A percentile compares a stretch with the other conserved stretches of the same genome.
These are phyloP conservation scores for Epirrhoe tristata DNA, from an alignment of 2,888 invertebrate genomes.

Conservation along the genomic window DNA sequence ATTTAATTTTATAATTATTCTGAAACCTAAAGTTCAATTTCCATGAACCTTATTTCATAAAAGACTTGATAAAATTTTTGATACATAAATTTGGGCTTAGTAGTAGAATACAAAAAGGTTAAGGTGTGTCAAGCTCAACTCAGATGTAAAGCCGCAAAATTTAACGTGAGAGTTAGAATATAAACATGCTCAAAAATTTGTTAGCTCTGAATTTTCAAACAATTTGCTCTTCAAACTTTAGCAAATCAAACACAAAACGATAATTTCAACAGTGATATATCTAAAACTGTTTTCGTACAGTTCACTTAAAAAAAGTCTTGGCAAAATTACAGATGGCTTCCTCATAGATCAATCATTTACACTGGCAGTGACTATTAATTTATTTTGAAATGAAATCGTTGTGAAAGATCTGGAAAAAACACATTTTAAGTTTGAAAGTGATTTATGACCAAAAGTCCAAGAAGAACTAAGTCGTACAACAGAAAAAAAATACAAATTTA, in stretches of 20 bases:
- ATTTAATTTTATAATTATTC: not conserved
- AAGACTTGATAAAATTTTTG: not conserved
- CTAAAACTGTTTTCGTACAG: conserved; percentile 8
- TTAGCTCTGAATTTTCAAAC: not conserved
- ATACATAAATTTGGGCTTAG: not conserved
- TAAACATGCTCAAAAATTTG: conserved; percentile 12
- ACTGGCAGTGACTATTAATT: conserved; percentile 29
- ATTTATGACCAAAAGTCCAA: conserved; percentile 10
- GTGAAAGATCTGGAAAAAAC: conserved; percentile 15
- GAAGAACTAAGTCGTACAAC: conserved; percentile 19
- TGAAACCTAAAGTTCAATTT: not conserved
- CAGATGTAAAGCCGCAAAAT: not conserved
- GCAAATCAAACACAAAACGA: conserved; percentile 10
- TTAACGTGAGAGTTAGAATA: not conserved
- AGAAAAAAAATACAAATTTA: conserved; percentile 17
- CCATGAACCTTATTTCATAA: no score
- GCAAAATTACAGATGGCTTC: conserved; percentile 33
- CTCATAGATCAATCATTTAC: conserved; percentile 37
- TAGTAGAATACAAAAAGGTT: not conserved
- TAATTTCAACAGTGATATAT: conserved; percentile 12
- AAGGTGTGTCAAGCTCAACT: not conserved
- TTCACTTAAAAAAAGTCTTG: conserved; percentile 32
- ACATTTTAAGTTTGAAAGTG: conserved; percentile 3
- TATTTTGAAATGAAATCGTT: conserved; percentile 26
- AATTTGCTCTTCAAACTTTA: conserved; percentile 3